A percentile compares a stretch with the other conserved stretches of the same genome.
Evolutionary conservation across 2,113 vertebrate species (phyloP).

Genomic region (Datnioides undecimradiatus): DNA sequence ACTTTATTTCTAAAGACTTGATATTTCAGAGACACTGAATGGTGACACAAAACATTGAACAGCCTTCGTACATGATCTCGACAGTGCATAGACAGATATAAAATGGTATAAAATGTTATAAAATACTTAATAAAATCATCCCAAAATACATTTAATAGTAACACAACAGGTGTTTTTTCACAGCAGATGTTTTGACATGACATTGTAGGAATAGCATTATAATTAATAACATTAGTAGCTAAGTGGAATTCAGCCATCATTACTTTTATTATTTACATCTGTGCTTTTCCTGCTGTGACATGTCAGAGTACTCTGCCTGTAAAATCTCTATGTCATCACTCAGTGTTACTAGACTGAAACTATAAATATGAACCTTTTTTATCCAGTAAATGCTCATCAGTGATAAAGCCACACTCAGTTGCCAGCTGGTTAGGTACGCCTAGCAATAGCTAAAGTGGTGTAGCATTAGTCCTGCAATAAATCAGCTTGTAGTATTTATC

Average conservation of each 20-base stretch:
- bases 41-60: conserved; percentile 51
- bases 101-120: conserved; percentile 24
- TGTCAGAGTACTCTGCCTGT: neutral
- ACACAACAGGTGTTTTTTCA: neutral
- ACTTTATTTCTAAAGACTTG: conserved; percentile 69
- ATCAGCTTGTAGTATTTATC: too few relatives aligned
- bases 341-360: neutral
- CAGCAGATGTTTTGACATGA: neutral
- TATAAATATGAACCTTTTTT: neutral
- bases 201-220: neutral
- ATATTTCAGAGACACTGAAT: conserved; percentile 40
- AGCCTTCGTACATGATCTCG: conserved; percentile 30
- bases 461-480: neutral
- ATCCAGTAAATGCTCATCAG: neutral
- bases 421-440: neutral
- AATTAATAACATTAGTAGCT: neutral
- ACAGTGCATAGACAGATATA: conserved; percentile 31
- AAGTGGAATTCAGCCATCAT: neutral
- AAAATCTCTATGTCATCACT: neutral
- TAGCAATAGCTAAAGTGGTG: neutral
- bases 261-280: neutral
- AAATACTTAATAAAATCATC: conserved; percentile 51
- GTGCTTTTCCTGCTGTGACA: neutral
- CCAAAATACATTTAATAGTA: conserved; percentile 66
- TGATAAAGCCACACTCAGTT: neutral